Evolutionary conservation across 2,113 vertebrate genomes (phyloP), one percentile per base, ranked within the genome.

Genomic region (Epinephelus fuscoguttatus): DNA sequence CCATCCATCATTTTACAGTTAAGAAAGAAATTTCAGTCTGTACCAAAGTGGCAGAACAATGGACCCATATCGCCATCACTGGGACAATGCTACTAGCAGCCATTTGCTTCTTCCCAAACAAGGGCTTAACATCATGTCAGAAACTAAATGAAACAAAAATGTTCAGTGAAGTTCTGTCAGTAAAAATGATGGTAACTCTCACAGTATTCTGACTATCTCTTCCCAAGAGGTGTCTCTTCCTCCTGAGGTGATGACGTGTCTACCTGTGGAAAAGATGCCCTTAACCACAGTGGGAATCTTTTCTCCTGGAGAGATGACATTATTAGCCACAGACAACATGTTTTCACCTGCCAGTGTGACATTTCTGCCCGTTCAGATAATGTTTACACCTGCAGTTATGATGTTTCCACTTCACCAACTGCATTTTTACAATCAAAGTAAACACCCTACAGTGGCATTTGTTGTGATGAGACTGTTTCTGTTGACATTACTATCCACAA

Each of bases 341-440:
- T 42, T 63, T 61, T 56, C 12, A 7, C 57, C 49, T 74, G 70
- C 70, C 63, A 66, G 18, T 27, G 30, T 60, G 60, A 37, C 72
- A 70, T 50, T 15, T 70, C 42, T 53, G 14, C 63, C 64, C 25
- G 53, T 30, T 13, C 55, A 76, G 60, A 60, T 71, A 71, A 59
- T 49, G 33, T 67, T 62, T 75, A 60, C 66, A 64, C 74, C 75
- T 53, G 30, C 25, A 45, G 62, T 33, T 56, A 69, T 74, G 63
- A 74, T 66, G 11, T 45, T 15, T 52, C 59, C 3, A 13, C 12
- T 71, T 25, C 53, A 53, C 4, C 30, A 30, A 12, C 3, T 55
- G 11, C 64, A 27, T 66, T 79, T 69, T 73, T 47, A 27, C 23
- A 45, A 40, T 74, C 56, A 23, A 69, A 63, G 25, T 60, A 60